phyloP scores from a whole-genome alignment of 2,797 vertebrate genomes.

The Malurus splendens region DNA sequence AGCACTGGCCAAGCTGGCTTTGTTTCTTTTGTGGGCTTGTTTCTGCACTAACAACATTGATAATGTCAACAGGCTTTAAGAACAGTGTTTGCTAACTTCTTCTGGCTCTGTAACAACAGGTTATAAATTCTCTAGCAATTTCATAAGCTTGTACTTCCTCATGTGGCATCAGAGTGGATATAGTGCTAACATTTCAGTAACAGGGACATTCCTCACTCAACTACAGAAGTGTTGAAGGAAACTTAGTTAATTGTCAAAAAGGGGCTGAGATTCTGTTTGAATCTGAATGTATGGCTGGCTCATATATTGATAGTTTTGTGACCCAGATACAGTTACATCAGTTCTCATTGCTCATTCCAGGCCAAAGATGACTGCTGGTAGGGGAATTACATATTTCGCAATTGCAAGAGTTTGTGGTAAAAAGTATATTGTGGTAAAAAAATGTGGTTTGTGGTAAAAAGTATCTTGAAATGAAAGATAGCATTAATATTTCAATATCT shows the following conservation, averaged over 20 bases:
- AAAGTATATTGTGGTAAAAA: neutral
- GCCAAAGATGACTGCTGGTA: neutral
- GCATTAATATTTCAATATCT: neutral
- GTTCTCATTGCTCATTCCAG: neutral
- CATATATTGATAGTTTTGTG: neutral
- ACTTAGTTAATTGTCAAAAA: neutral
- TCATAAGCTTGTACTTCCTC: neutral
- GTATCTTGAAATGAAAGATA: neutral
- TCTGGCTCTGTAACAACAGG: neutral
- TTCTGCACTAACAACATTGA: neutral
- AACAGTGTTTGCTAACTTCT: neutral
- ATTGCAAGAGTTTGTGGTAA: neutral
- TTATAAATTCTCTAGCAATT: neutral
- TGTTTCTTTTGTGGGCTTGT: neutral
- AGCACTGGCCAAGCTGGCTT: neutral
- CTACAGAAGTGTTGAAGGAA: neutral
- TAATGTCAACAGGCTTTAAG: slow-evolving; percentile 1
- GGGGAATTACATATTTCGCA: neutral
- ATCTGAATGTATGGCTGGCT: neutral
- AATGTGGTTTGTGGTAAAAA: neutral
- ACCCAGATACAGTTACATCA: accelerated
- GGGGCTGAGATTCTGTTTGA: neutral
- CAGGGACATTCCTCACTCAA: neutral
- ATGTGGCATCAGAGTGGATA: neutral
- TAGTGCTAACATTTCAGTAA: neutral